Conservation (phyloP, 1,140 invertebrate genomes). For the Plutomurus gul region DNA sequence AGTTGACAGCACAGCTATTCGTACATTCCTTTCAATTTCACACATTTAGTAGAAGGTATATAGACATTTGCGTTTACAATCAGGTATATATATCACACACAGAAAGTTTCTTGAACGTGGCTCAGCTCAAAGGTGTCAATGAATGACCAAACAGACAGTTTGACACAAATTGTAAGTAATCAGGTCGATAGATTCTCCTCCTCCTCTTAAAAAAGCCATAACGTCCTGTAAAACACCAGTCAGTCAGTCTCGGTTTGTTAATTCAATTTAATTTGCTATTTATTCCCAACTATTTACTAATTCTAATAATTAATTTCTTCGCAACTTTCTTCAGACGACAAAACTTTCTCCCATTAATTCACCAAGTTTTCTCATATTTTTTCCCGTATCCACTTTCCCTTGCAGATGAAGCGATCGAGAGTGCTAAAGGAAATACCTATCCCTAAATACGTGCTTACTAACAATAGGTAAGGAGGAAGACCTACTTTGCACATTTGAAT, state of each 20-base stretch:
- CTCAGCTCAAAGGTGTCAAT: slow-evolving; percentile 35
- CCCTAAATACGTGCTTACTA: too few relatives aligned
- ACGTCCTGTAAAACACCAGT: slow-evolving; percentile 7
- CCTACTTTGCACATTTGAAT: too few relatives aligned
- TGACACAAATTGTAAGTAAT: slow-evolving; percentile 8
- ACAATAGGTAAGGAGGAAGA: too few relatives aligned
- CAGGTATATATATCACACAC: slow-evolving; percentile 47
- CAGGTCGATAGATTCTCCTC: neutral
- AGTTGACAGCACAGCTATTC: neutral
- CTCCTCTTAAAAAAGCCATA: slow-evolving; percentile 9
- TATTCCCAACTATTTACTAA: too few relatives aligned
- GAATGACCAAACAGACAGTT: neutral
- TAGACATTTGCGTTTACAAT: slow-evolving; percentile 39
- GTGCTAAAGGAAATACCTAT: too few relatives aligned
- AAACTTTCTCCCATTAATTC: too few relatives aligned
- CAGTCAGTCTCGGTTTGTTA: neutral
- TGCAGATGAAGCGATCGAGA: too few relatives aligned
- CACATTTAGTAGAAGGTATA: neutral
- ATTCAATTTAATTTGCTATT: neutral
- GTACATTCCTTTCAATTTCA: neutral
- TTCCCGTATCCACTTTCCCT: too few relatives aligned
- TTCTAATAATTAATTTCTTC: too few relatives aligned
- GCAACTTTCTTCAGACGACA: too few relatives aligned
- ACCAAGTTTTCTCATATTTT: too few relatives aligned
- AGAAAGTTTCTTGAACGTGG: slow-evolving; percentile 41